Evolutionary conservation across 1,140 invertebrate genomes (phyloP).

Genomic region (Drosophila lini): DNA sequence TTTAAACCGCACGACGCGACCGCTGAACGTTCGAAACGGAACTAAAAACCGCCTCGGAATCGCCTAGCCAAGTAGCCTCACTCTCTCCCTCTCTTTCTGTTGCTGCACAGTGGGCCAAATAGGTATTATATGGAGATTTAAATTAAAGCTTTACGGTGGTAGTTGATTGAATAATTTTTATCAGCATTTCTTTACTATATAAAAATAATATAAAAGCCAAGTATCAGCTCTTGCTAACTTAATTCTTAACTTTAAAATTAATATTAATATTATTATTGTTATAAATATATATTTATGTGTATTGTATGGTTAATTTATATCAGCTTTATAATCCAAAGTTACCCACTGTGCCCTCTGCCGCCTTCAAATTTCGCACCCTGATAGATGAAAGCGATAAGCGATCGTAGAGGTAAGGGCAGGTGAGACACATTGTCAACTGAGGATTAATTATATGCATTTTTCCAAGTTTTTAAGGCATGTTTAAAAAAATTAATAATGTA

Average conservation of each 20-base stretch:
- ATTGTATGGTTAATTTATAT: not conserved
- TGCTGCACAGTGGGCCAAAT: not conserved
- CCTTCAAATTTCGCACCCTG: not conserved
- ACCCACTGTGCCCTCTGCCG: not conserved
- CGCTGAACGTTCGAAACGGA: conserved; percentile 43
- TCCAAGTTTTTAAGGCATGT: too few relatives aligned
- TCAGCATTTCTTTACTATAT: not conserved
- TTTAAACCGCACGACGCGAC: conserved; percentile 27
- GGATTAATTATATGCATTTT: conserved; percentile 7
- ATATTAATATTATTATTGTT: too few relatives aligned
- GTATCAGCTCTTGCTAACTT: too few relatives aligned
- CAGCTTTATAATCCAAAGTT: too few relatives aligned
- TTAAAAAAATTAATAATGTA: not conserved
- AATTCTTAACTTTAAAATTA: too few relatives aligned
- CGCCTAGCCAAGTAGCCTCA: conserved; percentile 19
- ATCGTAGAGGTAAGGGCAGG: conserved; percentile 1
- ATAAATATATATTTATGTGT: too few relatives aligned
- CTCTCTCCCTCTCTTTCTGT: conserved; percentile 1
- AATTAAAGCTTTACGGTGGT: not conserved
- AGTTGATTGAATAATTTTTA: not conserved
- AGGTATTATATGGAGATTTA: not conserved
- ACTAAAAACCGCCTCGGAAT: conserved; percentile 42
- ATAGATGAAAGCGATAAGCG: conserved; percentile 5
- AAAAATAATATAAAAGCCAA: not conserved
- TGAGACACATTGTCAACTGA: conserved; percentile 4